Base-by-base conservation (phyloP, 1,140 invertebrate genomes). In the Drosophila sucinea region DNA sequence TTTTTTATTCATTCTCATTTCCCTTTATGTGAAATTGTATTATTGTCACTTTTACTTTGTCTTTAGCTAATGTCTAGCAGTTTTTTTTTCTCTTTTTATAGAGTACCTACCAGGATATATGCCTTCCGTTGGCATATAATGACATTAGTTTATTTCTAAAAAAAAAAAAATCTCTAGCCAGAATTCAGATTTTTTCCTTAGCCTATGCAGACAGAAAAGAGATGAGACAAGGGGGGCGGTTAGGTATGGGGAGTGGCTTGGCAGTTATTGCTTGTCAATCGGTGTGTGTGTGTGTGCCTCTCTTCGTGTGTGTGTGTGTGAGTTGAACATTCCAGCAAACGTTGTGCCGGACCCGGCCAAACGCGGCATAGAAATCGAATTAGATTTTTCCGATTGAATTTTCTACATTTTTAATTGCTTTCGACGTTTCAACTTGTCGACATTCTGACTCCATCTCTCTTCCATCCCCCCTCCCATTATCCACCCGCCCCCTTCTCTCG, bases 391-490 rank as follows among this genome's bases (percentile, higher is more conserved):
- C 84, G 84, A 89, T 89, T 89, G 84, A 89, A 84, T 89, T 89
- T 89, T 89, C 84, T 89, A 89, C 84, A 89, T 90, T 89, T 87
- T 89, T 89, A 89, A 89, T 89, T 89, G 84, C 85, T 89, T 89
- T 89, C 84, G 85, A 90, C 85, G 65, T 89, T 89, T 89, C 73
- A 84, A 89, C 80, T 89, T 90, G 82, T 89, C 85, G 84, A 80
- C 65, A 63, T 66, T 54, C 44, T 51, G 44, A 51, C 44, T 51
- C 44, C 44, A 51, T 51, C 25, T 51, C 65, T 32, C 60, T 66
- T 44, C 64, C 33, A 63, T 30, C 47, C 58, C 33, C 47, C 57
- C 35, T 29, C 30, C 2, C 6, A 4, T 7, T 8, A 38, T 8
- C 40, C 40, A 23, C 44, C 27, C 44, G 8, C 25, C 32, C 2